Conservation (phyloP, 2,888 invertebrate species). For the Bombylius discolor region DNA sequence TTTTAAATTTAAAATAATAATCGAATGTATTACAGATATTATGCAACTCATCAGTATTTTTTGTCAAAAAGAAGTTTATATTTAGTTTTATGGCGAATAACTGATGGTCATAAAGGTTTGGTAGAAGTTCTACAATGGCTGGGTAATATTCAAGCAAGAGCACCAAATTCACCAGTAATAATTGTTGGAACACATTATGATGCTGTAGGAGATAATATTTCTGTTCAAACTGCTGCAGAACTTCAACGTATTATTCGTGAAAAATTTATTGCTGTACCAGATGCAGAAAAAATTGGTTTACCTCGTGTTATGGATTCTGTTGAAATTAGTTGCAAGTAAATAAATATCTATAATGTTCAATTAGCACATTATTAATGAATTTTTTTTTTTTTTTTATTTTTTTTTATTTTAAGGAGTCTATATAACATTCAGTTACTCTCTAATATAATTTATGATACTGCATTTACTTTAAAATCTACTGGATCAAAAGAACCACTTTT, state of each 20-base stretch:
- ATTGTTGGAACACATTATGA: slow-evolving; percentile 97
- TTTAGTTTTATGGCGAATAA: slow-evolving; percentile 88
- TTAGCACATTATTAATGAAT: not conserved
- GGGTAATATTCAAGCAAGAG: slow-evolving; percentile 85
- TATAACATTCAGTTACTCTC: slow-evolving; percentile 83
- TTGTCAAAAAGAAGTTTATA: slow-evolving; percentile 89
- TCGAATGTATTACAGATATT: slow-evolving; percentile 48
- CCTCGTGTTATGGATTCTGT: slow-evolving; percentile 87
- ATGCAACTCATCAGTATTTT: slow-evolving; percentile 98
- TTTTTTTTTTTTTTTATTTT: not conserved
- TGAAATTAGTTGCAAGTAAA: slow-evolving; percentile 58
- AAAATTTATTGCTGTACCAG: slow-evolving; percentile 80
- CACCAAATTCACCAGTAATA: slow-evolving; percentile 91
- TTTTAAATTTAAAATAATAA: not conserved
- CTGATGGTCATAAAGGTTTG: slow-evolving; percentile 81
- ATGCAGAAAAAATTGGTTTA: slow-evolving; percentile 90
- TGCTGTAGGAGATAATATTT: slow-evolving; percentile 44
- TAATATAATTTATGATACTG: slow-evolving; percentile 85
- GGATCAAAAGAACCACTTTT: slow-evolving; percentile 82
- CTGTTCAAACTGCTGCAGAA: slow-evolving; percentile 46
- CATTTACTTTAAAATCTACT: slow-evolving; percentile 79
- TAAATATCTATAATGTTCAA: not conserved
- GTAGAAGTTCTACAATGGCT: slow-evolving; percentile 90
- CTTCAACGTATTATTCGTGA: slow-evolving; percentile 80
- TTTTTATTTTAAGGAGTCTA: slow-evolving; percentile 47